Evolutionary conservation across 2,888 invertebrate species (phyloP).

Genomic region (Salticus scenicus): DNA sequence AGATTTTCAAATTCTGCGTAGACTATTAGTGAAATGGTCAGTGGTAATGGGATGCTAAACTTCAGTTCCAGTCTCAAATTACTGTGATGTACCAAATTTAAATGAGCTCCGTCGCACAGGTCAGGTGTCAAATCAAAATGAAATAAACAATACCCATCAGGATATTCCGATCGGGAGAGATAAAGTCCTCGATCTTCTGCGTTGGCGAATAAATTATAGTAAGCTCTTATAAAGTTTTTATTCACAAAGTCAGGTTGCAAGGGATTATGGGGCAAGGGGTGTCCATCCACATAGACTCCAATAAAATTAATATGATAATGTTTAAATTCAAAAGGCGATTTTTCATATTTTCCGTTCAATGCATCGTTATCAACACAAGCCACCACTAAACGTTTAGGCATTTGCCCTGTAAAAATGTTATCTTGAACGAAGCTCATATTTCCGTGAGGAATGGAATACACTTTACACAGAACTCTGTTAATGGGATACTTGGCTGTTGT

Average conservation of each 20-base stretch:
- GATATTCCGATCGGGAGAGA: constrained; percentile 22
- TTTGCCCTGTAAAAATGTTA: constrained; percentile 22
- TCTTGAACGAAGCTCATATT: constrained; percentile 31
- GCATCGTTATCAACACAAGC: constrained; percentile 32
- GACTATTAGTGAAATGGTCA: neutral
- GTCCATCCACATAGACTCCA: constrained; percentile 17
- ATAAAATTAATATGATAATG: constrained; percentile 28
- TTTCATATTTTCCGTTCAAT: constrained; percentile 29
- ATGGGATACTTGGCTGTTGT: constrained; percentile 23
- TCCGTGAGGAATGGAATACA: constrained; percentile 1
- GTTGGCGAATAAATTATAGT: constrained; percentile 29
- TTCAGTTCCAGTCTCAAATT: constrained; percentile 26
- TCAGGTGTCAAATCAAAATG: constrained; percentile 24
- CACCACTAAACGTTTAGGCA: constrained; percentile 20
- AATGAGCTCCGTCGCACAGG: constrained; percentile 22
- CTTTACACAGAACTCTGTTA: constrained; percentile 19
- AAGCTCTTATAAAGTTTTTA: constrained; percentile 20
- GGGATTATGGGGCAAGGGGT: neutral
- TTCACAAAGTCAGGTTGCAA: constrained; percentile 23
- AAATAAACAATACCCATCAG: constrained; percentile 23
- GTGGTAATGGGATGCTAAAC: neutral
- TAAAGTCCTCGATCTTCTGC: constrained; percentile 15
- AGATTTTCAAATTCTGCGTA: constrained; percentile 14
- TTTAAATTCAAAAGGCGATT: constrained; percentile 35
- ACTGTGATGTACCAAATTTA: constrained; percentile 29